Conservation (phyloP, 2,113 vertebrate genomes). For the Calonectris borealis region DNA sequence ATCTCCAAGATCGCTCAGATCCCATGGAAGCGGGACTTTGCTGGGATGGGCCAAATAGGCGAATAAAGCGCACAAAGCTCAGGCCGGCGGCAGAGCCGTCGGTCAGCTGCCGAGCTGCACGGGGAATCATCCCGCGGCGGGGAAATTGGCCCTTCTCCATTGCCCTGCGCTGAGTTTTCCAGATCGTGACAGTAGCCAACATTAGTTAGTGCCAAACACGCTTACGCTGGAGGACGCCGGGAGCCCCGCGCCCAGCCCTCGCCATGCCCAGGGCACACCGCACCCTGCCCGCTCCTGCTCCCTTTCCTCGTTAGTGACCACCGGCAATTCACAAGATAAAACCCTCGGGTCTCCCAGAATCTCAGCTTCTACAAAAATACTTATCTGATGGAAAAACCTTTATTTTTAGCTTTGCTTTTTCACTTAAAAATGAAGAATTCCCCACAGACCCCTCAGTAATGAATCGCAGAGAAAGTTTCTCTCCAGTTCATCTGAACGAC, state of each 20-base stretch:
- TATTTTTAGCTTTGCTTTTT: slow-evolving; percentile 50
- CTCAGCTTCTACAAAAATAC: not conserved
- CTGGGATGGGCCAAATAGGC: accelerated
- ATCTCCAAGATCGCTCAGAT: not conserved
- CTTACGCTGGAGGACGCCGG: accelerated
- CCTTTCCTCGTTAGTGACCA: not conserved
- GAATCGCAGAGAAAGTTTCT: slow-evolving; percentile 38
- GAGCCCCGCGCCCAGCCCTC: too few relatives aligned
- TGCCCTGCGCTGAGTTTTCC: not conserved
- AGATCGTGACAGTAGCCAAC: too few relatives aligned
- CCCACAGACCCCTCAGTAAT: slow-evolving; percentile 46
- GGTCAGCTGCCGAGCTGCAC: not conserved
- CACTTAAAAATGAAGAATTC: slow-evolving; percentile 51
- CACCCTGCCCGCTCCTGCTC: not conserved
- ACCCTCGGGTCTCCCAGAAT: not conserved
- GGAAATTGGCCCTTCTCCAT: not conserved
- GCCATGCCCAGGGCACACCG: accelerated
- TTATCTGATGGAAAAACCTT: not conserved
- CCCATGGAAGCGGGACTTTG: not conserved
- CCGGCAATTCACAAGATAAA: not conserved
- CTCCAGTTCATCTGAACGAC: not conserved
- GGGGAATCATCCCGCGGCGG: too few relatives aligned
- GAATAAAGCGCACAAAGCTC: not conserved
- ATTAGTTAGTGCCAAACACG: not conserved
- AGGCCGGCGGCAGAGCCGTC: not conserved